Base-by-base conservation (phyloP, 2,797 vertebrate genomes). In the Adrianichthys oophorus region DNA sequence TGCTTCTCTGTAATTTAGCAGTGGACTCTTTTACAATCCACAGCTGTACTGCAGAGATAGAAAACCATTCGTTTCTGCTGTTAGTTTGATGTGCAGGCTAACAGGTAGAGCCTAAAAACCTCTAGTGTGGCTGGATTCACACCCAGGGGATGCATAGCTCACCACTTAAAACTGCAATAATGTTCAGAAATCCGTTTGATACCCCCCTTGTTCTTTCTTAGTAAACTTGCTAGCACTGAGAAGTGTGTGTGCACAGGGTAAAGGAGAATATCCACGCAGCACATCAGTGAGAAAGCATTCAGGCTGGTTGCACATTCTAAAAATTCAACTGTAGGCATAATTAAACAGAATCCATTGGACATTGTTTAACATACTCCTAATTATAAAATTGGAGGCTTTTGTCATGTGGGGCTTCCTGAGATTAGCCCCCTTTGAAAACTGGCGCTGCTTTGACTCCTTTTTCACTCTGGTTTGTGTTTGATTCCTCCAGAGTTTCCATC, bases 401-500 rank as follows among this genome's bases (percentile, higher is more conserved):
- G 32, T 41, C 51, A 12, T 48, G 19, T n/a, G n/a, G 26, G 26
- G 5, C 32, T 32, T 32, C 10, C 32, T 32, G 8, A 3, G 32
- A 32, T 32, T 12, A 32, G 12, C 32, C 32, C 32, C 8, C 32
- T 32, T 32, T 13, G 32, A 32, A 3, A 3, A 32, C 32, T 32
- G 32, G 32, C 8, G 10, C 32, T 32, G 32, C 29, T 32, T 32
- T 10, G 29, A 32, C 41, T 68, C 54, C 56, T 5, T 3, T 52
- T 41, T 37, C 7, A 2, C 3, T 4, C 37, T 3, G 21, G 29
- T 65, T 45, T 61, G 26, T 44, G 44, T 78, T 63, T 82, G 52
- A 19, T 76, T 23, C 65, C 81, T 77, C 24, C 83, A 97, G 96
- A 85, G 60, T 62, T 95, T 61, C 90, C 94, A 24, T 62, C 87